Percentiles rank a stretch among this genome's conserved stretches.
Evolutionary conservation across 1,140 invertebrate genomes (phyloP).

Genomic region (Papilio helenus): DNA sequence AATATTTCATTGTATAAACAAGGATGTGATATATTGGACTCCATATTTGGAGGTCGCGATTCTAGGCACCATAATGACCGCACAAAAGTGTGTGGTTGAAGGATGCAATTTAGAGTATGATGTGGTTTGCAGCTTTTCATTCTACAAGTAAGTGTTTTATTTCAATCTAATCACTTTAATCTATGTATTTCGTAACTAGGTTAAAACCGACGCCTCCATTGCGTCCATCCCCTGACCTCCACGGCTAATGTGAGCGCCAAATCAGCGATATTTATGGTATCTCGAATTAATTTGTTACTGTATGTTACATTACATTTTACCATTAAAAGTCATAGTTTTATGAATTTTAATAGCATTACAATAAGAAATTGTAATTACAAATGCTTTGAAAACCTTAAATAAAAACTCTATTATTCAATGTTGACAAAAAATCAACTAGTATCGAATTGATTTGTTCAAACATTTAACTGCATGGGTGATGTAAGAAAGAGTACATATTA

Average conservation of each 20-base stretch:
- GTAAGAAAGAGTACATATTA: no score
- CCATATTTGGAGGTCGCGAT: slow-evolving; percentile 64
- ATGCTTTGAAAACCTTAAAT: background rate
- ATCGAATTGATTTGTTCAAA: background rate
- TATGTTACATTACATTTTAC: slow-evolving; percentile 47
- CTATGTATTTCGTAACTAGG: slow-evolving; percentile 34
- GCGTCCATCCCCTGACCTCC: slow-evolving; percentile 30
- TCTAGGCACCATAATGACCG: slow-evolving; percentile 66
- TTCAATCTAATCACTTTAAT: slow-evolving; percentile 45
- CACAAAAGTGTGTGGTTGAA: slow-evolving; percentile 77
- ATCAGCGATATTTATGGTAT: background rate
- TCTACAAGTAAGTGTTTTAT: slow-evolving; percentile 77
- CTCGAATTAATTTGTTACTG: slow-evolving; percentile 45
- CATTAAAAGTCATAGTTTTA: background rate
- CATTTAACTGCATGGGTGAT: background rate
- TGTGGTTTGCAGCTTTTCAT: slow-evolving; percentile 80
- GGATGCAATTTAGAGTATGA: slow-evolving; percentile 79
- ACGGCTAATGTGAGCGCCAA: background rate
- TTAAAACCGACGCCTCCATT: slow-evolving; percentile 35
- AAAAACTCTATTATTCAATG: background rate
- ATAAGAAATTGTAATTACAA: background rate
- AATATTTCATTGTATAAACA: slow-evolving; percentile 58
- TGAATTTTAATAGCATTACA: background rate
- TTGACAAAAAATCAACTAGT: background rate
- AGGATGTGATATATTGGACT: slow-evolving; percentile 70